Conservation (phyloP, 2,888 invertebrate genomes). For the Apamea epomidion region DNA sequence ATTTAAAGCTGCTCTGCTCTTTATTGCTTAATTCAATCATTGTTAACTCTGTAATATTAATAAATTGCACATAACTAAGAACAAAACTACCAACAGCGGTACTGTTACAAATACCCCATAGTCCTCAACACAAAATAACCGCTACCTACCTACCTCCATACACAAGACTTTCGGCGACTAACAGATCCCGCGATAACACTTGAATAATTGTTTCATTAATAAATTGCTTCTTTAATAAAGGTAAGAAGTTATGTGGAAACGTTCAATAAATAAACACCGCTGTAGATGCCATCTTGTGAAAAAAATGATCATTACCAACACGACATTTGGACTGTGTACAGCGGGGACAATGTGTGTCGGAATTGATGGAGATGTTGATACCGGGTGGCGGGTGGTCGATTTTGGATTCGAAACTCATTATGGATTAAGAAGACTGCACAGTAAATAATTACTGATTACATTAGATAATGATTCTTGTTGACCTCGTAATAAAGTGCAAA, state of each 20-base stretch:
- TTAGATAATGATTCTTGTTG: too few species aligned
- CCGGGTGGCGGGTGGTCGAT: neutral
- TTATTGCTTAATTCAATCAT: neutral
- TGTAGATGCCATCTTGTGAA: constrained; percentile 79
- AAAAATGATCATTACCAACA: constrained; percentile 83
- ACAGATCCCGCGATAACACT: constrained; percentile 80
- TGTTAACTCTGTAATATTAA: neutral
- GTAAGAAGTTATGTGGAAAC: constrained; percentile 77
- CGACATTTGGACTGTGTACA: constrained; percentile 75
- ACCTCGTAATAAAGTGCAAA: too few species aligned
- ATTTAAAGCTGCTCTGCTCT: too few species aligned
- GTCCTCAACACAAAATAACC: neutral
- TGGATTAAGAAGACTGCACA: neutral
- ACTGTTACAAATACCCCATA: constrained; percentile 7
- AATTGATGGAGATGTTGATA: constrained; percentile 68
- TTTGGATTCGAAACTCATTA: neutral
- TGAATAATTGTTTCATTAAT: constrained; percentile 89
- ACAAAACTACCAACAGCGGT: neutral
- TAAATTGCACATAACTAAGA: neutral
- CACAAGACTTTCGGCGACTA: constrained; percentile 66
- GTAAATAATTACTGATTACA: too few species aligned
- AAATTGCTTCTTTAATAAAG: constrained; percentile 86
- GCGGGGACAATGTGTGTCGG: constrained; percentile 72
- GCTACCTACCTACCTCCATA: constrained; percentile 15
- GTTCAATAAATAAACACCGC: constrained; percentile 80